Base-by-base conservation (phyloP, 2,797 vertebrate genomes). In the Centropyge bicolor region DNA sequence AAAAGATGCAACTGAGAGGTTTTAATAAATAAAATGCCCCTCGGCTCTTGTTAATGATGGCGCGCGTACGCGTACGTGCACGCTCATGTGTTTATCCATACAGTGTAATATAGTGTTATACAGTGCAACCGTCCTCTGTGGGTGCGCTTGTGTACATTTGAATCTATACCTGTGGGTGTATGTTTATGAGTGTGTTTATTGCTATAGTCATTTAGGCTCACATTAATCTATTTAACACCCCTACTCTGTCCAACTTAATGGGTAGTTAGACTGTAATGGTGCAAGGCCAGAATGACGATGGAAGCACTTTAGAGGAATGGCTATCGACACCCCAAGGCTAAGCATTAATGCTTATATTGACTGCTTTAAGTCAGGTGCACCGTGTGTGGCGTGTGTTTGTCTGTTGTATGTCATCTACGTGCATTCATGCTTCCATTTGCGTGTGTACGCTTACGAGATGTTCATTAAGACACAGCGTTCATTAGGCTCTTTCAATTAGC, bases 101-200 rank as follows among this genome's bases (percentile, higher is more conserved):
- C 49, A 54, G 48, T 77, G 69, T 68, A 68, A 63, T 41, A 63
- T 45, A 54, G 48, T 77, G 69, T 68, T 66, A 63, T 41, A 63
- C 49, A 54, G 48, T 77, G 69, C 66, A 68, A 9, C 68, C 19
- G 11, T 70, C 57, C 65, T 86, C 45, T 41, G 79, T 56, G 48
- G 66, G 60, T 81, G 46, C 55, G 64, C 79, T 38, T 81, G 24
- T 74, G 55, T 77, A 64, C 40, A 19, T 79, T 71, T 51, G 40
- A 80, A 83, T 89, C 82, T 54, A 76, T 88, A 89, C 83, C 87
- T 90, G 84, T 87, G 86, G 90, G 90, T 90, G 88, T 80, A 76
- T 91, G 88, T 93, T 92, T 85, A 92, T 88, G 83, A 81, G 85
- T 82, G 80, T 88, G 87, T 92, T 91, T 93, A 91, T 90, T 84